Conservation (phyloP, 1,140 invertebrate species). For the Macrobrachium rosenbergii region DNA sequence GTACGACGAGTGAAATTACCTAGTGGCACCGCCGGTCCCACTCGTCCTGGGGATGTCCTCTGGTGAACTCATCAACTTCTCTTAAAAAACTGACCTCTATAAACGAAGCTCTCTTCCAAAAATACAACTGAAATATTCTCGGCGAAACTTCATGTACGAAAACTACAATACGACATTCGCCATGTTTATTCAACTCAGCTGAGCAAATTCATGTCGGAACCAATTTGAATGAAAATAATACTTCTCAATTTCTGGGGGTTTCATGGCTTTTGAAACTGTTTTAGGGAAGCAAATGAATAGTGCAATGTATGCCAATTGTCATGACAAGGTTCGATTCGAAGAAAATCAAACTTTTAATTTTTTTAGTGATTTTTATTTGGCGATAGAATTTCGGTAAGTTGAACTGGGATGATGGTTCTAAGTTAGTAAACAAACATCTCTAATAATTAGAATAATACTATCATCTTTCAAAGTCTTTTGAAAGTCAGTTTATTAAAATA, state of each 20-base stretch:
- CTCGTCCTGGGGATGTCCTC: slow-evolving; percentile 35
- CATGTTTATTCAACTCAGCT: slow-evolving; percentile 51
- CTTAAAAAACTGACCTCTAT: not conserved
- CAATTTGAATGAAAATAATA: not conserved
- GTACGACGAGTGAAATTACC: slow-evolving; percentile 9
- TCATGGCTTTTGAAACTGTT: too few species aligned
- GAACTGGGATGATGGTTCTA: slow-evolving; percentile 31
- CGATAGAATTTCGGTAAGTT: slow-evolving; percentile 17
- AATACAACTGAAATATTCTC: not conserved
- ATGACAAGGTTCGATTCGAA: too few species aligned
- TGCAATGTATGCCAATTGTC: too few species aligned
- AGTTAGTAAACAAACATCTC: not conserved
- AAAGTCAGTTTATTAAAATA: too few species aligned
- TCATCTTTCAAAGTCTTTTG: too few species aligned
- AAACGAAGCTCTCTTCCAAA: too few species aligned
- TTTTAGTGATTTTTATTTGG: not conserved
- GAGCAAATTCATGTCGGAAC: slow-evolving; percentile 25
- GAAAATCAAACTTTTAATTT: not conserved
- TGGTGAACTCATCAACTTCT: slow-evolving; percentile 56
- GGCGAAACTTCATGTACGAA: slow-evolving; percentile 2
- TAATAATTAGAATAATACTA: too few species aligned
- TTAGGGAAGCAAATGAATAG: too few species aligned
- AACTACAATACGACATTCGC: slow-evolving; percentile 3
- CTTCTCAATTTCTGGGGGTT: too few species aligned
- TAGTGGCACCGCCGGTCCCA: slow-evolving; percentile 49